phyloP scores from a whole-genome alignment of 2,113 vertebrate genomes.

The Rhipidura dahli region DNA sequence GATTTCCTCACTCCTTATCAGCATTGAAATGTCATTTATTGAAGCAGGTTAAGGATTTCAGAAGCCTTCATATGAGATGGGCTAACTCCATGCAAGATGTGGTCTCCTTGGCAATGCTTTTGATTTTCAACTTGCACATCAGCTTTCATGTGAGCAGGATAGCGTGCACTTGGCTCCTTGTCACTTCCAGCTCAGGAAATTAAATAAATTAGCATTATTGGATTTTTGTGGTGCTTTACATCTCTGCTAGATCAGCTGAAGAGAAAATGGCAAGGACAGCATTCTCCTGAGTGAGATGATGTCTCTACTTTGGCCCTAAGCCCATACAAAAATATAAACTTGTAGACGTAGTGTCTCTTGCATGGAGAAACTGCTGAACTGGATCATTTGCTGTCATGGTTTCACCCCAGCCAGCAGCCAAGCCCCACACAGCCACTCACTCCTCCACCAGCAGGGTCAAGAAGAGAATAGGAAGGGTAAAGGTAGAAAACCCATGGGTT shows the following conservation, averaged over 20 bases:
- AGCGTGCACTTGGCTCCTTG: neutral
- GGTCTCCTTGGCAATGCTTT: conserved; percentile 1
- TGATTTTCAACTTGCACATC: conserved; percentile 9
- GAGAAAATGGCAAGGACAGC: neutral
- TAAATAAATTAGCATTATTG: conserved; percentile 56
- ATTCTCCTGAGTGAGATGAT: neutral
- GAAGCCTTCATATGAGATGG: neutral
- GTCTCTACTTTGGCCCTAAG: neutral
- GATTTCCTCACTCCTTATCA: conserved; percentile 1
- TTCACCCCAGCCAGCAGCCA: neutral
- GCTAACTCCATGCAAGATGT: neutral
- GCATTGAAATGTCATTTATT: neutral
- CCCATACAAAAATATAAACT: neutral
- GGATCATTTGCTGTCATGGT: neutral
- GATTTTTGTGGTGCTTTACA: conserved; percentile 12
- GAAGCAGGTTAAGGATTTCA: conserved; percentile 11
- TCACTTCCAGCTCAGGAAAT: conserved; percentile 51
- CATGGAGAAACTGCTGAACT: neutral
- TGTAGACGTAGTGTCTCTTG: neutral
- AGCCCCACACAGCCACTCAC: neutral
- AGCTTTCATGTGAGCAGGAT: neutral
- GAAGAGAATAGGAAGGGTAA: neutral
- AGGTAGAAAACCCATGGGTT: neutral
- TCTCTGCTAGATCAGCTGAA: neutral
- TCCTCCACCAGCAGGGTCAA: rapidly evolving